phyloP scores from a whole-genome alignment of 2,113 vertebrate species.

The Megaleporinus macrocephalus region DNA sequence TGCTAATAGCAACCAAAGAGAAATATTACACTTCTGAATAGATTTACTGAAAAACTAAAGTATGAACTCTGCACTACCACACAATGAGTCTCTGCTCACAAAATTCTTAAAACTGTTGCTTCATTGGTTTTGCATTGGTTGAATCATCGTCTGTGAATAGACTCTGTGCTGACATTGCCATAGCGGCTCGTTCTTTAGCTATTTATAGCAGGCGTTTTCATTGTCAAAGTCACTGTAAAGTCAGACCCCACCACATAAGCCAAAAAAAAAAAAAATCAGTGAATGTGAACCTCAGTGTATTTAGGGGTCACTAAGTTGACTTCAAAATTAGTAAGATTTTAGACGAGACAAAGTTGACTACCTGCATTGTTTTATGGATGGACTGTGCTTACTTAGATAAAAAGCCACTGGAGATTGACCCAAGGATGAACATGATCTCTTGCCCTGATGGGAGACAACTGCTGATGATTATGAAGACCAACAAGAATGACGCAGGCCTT shows the following conservation, averaged over 20 bases:
- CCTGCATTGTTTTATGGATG: neutral
- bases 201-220: constrained; percentile 27
- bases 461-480: constrained; percentile 89
- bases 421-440: constrained; percentile 84
- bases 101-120: constrained; percentile 1
- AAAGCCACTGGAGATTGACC: constrained; percentile 82
- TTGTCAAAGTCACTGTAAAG: constrained; percentile 35
- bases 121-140: constrained; percentile 2
- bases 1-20: too few relatives aligned
- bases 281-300: neutral
- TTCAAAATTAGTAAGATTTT: constrained; percentile 11
- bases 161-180: constrained; percentile 11
- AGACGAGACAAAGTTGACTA: neutral
- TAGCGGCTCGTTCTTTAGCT: constrained; percentile 11
- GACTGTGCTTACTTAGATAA: constrained; percentile 81
- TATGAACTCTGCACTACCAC: neutral
- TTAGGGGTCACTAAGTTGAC: constrained; percentile 10
- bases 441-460: constrained; percentile 94
- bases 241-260: constrained; percentile 11
- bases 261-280: constrained; percentile 25
- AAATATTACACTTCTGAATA: neutral
- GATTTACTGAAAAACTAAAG: neutral
- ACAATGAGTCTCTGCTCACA: neutral
- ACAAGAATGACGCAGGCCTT: constrained; percentile 88
- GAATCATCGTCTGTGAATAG: constrained; percentile 15